Conservation (phyloP, 2,113 vertebrate species). For the Calyptomena viridis region DNA sequence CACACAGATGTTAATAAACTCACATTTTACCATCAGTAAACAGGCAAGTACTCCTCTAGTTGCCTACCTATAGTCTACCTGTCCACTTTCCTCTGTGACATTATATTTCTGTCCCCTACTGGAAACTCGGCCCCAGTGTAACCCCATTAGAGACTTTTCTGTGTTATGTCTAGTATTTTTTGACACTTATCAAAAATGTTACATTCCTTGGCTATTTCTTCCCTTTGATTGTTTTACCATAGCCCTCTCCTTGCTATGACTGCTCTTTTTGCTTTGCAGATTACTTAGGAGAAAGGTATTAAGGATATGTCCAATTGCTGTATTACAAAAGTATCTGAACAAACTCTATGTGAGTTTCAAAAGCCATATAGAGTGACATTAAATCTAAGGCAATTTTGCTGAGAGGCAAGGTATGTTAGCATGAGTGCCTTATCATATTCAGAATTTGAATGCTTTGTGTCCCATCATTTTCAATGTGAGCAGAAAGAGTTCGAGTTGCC, state of each 20-base stretch:
- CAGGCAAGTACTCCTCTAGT: background rate
- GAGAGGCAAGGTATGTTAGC: background rate
- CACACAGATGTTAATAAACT: background rate
- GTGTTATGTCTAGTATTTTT: background rate
- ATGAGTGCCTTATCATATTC: background rate
- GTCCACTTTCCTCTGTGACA: background rate
- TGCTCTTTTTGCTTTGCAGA: background rate
- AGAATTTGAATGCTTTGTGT: background rate
- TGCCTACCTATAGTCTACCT: background rate
- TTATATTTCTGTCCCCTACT: background rate
- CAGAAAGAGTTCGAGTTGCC: background rate
- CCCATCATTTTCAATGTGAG: background rate
- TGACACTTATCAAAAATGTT: background rate
- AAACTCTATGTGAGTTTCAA: background rate
- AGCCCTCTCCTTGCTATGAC: background rate
- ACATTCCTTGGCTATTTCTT: background rate
- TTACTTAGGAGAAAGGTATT: background rate
- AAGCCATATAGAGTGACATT: background rate
- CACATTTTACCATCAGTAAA: background rate
- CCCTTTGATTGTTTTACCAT: background rate
- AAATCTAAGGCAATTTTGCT: background rate
- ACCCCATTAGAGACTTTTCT: background rate
- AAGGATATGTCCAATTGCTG: background rate
- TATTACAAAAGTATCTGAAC: background rate
- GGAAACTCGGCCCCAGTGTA: background rate